phyloP scores from a whole-genome alignment of 2,113 vertebrate genomes.

The Nerophis ophidion region DNA sequence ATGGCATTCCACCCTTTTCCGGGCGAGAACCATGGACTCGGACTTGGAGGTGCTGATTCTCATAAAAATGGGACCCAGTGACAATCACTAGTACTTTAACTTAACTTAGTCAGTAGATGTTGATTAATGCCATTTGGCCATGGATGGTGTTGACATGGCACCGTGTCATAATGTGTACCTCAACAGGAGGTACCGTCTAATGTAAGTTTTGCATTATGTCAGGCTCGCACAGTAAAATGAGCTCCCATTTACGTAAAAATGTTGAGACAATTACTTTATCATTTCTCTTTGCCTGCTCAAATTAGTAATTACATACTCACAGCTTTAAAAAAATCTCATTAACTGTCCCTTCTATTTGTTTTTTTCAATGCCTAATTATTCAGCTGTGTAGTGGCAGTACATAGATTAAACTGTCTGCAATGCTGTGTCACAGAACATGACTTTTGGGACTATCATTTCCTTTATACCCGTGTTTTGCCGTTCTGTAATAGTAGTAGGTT shows the following conservation, averaged over 20 bases:
- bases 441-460: conserved; percentile 5
- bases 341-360: conserved; percentile 1
- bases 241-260: background rate
- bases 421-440: conserved; percentile 6
- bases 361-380: conserved; percentile 8
- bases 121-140: background rate
- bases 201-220: background rate
- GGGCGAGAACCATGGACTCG: too few species aligned
- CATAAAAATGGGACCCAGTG: too few species aligned
- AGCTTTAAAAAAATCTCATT: conserved; percentile 17
- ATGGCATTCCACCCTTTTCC: too few species aligned
- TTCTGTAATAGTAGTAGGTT: background rate
- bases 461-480: background rate
- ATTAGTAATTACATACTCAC: background rate
- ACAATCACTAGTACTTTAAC: too few species aligned
- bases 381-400: background rate
- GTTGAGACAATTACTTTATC: background rate
- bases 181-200: background rate
- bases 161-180: background rate
- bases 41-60: too few species aligned
- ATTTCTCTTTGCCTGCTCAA: conserved; percentile 7
- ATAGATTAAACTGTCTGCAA: background rate
- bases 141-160: background rate
- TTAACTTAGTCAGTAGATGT: too few species aligned
- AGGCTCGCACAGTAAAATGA: background rate